Evolutionary conservation across 2,888 invertebrate genomes (phyloP), one percentile per base, ranked within the genome.

Genomic region (Euspilapteryx auroguttella): DNA sequence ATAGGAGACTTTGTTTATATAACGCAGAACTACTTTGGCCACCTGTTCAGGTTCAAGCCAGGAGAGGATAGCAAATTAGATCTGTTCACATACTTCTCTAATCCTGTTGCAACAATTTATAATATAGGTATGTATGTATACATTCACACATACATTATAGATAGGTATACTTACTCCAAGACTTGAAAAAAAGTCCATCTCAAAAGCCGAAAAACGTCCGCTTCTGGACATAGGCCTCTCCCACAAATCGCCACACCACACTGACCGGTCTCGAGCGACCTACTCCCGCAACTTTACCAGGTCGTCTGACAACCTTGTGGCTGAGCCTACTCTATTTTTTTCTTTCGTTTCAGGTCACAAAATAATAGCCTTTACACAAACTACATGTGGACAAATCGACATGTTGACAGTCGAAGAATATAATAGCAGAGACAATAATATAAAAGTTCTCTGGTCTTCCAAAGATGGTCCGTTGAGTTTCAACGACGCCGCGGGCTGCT

Each of bases 41-140:
- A 49, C 22, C 26, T 73, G 25, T 59, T 57, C 29, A 51, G 64
- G 34, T 66, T 71, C 33, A 47, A 37, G 20, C 69, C 73, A 2
- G 52, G 41, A 17, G 27, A 40, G 2, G 54, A 62, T 32, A 27
- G 29, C 1, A 37, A 31, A n/a, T 36, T 71, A 21, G 38, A 58
- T 27, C 28, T 44, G 12, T 40, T 62, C 5, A 41, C 48, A 1
- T 35, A 31, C 26, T 66, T 62, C 32, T 40, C 36, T 11, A 42
- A 53, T 36, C 50, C 62, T 2, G 57, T 66, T 2, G 47, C 53
- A 14, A 44, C 56, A 14, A 39, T 69, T 21, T 62, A 57, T 32
- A 53, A 46, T 43, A 35, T 58, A 39, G 59, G 73, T 75, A 43
- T 53, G 49, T 43, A n/a, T n/a, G n/a, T n/a, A n/a, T n/a, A n/a